Evolutionary conservation across 1,140 invertebrate species (phyloP), one percentile per base, ranked within the genome.

Genomic region (Bombus waltoni): DNA sequence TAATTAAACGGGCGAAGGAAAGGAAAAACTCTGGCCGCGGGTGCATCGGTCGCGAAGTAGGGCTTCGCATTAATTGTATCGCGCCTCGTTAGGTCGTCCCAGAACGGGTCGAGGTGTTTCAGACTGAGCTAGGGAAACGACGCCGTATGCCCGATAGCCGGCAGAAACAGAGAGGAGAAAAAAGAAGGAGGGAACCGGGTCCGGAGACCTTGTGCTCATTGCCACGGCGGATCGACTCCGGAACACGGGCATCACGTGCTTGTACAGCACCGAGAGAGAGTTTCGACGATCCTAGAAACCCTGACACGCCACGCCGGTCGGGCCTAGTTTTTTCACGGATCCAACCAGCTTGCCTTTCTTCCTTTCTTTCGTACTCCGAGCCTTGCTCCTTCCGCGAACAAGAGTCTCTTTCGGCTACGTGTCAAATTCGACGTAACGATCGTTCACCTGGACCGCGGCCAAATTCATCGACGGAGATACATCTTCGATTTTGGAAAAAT

Each of bases 11-110:
- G 47, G 78, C 83, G 72, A 77, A 87, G 84, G 89, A 91, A 89
- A 90, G 89, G 88, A 92, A 92, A 92, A 93, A 92, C 88, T 85
- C n/a, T 66, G 47, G 68, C 40, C 25, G 83, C 83, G 87, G 81
- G 81, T 90, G 85, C 85, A 83, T 70, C 85, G 81, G 83, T 89
- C 84, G 83, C 83, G 85, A 91, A 91, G 88, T 88, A 87, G 87
- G 86, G 80, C 86, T 83, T 72, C 78, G 88, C 77, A 81, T 90
- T 90, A 87, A 91, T 93, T 90, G 90, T 90, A 91, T 92, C 90
- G 83, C 87, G 76, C 84, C 85, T 89, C 85, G 87, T 92, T 92
- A 91, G 91, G 91, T 89, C 81, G 90, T 88, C 85, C 90, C 80
- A 91, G 89, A 92, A 93, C 87, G 84, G 77, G 90, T 86, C 89